Base-by-base conservation (phyloP, 2,113 vertebrate species). In the Phoxinus phoxinus region DNA sequence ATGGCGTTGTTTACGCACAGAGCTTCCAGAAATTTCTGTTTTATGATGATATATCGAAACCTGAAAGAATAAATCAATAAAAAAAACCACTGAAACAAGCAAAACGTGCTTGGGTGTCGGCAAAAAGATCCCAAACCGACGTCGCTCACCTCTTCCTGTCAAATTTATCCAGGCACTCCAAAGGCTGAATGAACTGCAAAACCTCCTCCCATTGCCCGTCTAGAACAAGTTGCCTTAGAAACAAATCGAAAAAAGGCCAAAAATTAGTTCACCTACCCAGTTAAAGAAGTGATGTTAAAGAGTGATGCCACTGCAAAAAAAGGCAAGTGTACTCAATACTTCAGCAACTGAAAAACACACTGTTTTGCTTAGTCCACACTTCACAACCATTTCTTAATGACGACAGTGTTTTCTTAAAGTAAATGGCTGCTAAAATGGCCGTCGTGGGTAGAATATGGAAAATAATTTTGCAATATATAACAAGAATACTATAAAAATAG, bases 151-250 rank as follows among this genome's bases (percentile, higher is more conserved):
- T 96, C 94, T 98, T 99, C 92, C 95, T 97, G 93, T 99, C 96
- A 93, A 99, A 99, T 93, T 97, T 99, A 77, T 99, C 97, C 96
- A 99, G 96, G 88, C 96, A 96, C 90, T 99, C 98, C 69, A 99
- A 94, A 87, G 98, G 98, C 48, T 99, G 98, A 91, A 99, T 99
- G 90, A 99, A 99, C 35, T 99, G 98, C 93, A 99, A 96, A 92
- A 99, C 97, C 77, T 99, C 98, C 89, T 99, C 98, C 98, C 98
- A 99, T 27, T 99, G 97, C 65, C 98, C 98, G 69, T 99, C 98
- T 88, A 99, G 95, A 75, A 99, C 96, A 87, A 99, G 93, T 0
- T 99, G 98, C 87, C 98, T 99, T 92, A 72, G 82, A 61, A 58
- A 63, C 59, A 86, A 41, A 76, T 41, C 51, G 0, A 46, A 65